Evolutionary conservation across 1,140 invertebrate species (phyloP).

Genomic region (Aphelinus certus): DNA sequence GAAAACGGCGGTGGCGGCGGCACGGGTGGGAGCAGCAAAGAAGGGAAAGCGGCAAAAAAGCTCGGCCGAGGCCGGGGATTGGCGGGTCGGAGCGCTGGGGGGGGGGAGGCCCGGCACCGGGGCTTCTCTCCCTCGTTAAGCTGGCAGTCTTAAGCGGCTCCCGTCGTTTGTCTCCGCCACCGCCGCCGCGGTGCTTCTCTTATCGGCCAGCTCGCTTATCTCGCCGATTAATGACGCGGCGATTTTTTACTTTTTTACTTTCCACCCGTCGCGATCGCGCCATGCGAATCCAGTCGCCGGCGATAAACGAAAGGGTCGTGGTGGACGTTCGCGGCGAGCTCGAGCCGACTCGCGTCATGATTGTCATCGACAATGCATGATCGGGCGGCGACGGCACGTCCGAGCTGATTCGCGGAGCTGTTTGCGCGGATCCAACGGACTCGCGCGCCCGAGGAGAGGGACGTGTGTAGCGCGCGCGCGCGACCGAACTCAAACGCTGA

Average conservation of each 20-base stretch:
- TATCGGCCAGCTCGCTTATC: neutral
- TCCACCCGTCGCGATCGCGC: neutral
- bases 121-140: conserved; percentile 12
- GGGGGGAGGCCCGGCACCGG: neutral
- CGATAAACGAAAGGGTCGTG: neutral
- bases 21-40: conserved; percentile 40
- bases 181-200: neutral
- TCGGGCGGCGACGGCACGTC: no score
- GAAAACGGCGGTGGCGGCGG: conserved; percentile 54
- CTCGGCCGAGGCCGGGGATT: conserved; percentile 50
- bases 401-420: neutral
- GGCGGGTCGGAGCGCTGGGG: conserved; percentile 35
- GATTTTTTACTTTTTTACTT: neutral
- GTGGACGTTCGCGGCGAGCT: neutral
- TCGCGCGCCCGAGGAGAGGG: neutral
- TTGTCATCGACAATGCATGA: no score
- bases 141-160: conserved; percentile 15
- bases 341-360: no score
- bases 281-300: neutral
- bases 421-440: neutral
- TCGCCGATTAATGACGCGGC: neutral
- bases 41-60: conserved; percentile 58
- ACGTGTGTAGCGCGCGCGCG: neutral
- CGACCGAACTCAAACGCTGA: conserved; percentile 31
- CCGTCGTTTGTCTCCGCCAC: conserved; percentile 6